Evolutionary conservation across 1,140 invertebrate genomes (phyloP), one percentile per base, ranked within the genome.

Genomic region (Spodoptera frugiperda): DNA sequence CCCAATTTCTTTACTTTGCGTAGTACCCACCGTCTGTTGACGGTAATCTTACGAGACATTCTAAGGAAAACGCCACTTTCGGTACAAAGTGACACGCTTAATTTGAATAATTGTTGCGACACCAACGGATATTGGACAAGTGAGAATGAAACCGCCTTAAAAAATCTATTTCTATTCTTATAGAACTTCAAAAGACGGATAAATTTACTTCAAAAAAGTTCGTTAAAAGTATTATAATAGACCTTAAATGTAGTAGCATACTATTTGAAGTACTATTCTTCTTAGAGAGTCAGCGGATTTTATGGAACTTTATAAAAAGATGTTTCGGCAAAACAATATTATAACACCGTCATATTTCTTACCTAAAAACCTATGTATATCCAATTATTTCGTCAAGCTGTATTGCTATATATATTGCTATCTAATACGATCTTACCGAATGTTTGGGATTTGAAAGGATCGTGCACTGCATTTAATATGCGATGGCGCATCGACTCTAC

Each of bases 41-140:
- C 30, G 21, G 21, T 57, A 57, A 57, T 57, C 54, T 57, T 25
- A 12, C 12, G 25, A 14, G 54, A 57, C 25, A 25, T 14, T 6
- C 11, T 11, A 57, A 57, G 21, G 11, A 57, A 57, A 30, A 30
- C 25, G 21, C 25, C 54, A 57, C 11, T 19, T 39, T 30, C 11
- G 21, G 21, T 11, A 25, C 14, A 25, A 25, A 30, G 25, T 57
- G 21, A 25, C 53, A 17, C 21, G 54, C 54, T 57, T 14, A 57
- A 57, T 57, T 57, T 57, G 25, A 57, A 57, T 57, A 57, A 57
- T 57, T 57, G 9, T 12, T 5, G 21, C 14, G 54, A 57, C 21
- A 57, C 19, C 21, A 14, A 57, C 21, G 21, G 54, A 14, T 30
- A 57, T 57, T 57, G 21, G 54, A 55, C 54, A 25, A 55, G 19